These are phyloP conservation scores for Tethea ocularis DNA, from an alignment of 2,888 invertebrate species.

Conservation along the genomic window DNA sequence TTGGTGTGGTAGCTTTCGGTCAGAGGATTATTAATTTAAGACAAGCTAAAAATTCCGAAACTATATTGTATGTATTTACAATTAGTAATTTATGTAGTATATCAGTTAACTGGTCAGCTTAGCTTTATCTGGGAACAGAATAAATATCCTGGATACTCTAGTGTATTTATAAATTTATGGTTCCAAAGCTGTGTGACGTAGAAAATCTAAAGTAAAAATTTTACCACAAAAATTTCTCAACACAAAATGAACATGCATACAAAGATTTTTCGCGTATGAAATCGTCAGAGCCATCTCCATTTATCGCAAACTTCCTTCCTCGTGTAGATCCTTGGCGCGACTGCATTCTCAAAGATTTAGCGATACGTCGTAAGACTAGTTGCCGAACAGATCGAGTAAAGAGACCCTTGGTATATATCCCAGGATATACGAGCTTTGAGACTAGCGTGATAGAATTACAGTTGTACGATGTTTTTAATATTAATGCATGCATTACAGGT, in stretches of 20 bases:
- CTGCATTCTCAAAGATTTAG: slow-evolving; percentile 2
- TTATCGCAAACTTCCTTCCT: slow-evolving; percentile 4
- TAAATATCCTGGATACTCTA: no score
- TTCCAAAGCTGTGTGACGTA: neutral
- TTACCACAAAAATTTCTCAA: neutral
- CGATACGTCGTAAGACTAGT: neutral
- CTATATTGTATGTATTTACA: no score
- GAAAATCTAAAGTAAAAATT: neutral
- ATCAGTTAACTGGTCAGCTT: no score
- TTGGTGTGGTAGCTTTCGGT: no score
- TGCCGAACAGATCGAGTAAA: neutral
- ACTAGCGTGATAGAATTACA: neutral
- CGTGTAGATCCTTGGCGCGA: neutral
- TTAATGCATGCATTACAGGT: neutral
- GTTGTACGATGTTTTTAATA: neutral
- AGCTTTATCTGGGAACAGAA: no score
- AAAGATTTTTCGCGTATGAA: neutral
- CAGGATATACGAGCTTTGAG: neutral
- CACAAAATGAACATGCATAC: neutral
- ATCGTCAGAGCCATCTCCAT: slow-evolving; percentile 5
- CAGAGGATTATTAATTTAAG: no score
- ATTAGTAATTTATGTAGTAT: no score
- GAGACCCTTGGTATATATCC: neutral
- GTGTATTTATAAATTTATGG: no score
- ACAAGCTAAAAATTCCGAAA: no score